Base-by-base conservation (phyloP, 2,113 vertebrate genomes). In the Panthera leo region DNA sequence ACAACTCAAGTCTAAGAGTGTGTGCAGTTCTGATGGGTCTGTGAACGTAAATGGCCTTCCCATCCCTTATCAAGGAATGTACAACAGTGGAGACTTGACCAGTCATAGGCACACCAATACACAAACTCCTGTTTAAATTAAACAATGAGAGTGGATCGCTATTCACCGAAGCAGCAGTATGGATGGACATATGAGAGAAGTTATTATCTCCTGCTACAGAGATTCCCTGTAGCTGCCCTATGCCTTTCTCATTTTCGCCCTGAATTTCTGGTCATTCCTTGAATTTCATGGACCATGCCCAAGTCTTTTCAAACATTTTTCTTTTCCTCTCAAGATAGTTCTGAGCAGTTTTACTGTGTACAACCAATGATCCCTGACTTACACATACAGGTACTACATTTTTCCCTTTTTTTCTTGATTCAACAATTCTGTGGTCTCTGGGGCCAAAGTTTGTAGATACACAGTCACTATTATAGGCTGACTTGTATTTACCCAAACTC, bases 121-220 rank as follows among this genome's bases (percentile, higher is more conserved):
- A 3, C 19, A 4, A 18, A 34, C 42, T 45, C 45, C 29, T 9
- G 1, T 42, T 36, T 45, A 11, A 13, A 75, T 29, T 36, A 61
- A 79, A 70, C 10, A 8, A 34, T 0, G 5, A 25, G 61, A 19
- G 0, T 2, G 23, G 67, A 5, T 48, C 53, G 36, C 45, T 18
- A 0, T 23, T 75, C 5, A 11, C 55, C 21, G 10, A 10, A 61
- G 58, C n/a, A 39, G 58, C 21, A 0, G 29, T 25, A 3, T 5
- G 36, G 16, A 31, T 5, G 45, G 16, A 36, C 0, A 3, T 11
- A 1, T 0, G 9, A 55, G 13, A 21, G 48, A 58, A 21, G 45
- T 48, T 23, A 58, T 23, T 5, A 71, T 61, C 36, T 79, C 31
- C 9, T 5, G 31, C 48, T 67, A 1, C 5, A 23, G 1, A 6